Conservation (phyloP, 2,113 vertebrate genomes). For the Anolis sagrei region DNA sequence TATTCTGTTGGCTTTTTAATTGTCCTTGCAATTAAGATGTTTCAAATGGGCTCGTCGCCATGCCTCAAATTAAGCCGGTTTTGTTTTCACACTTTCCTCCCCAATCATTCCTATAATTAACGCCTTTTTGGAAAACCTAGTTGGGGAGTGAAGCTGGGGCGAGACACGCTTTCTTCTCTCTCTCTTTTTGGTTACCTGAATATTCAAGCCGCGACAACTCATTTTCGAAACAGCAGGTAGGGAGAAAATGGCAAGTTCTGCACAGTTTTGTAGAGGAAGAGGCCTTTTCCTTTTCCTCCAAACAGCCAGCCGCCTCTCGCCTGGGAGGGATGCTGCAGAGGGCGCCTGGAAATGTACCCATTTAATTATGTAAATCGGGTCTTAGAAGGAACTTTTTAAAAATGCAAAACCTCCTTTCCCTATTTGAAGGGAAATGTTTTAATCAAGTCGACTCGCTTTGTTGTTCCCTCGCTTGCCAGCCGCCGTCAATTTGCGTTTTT, state of each 20-base stretch:
- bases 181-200: conserved; percentile 27
- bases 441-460: conserved; percentile 62
- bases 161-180: not conserved
- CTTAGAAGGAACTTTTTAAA: conserved; percentile 53
- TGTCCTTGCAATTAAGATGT: conserved; percentile 54
- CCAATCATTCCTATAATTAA: conserved; percentile 63
- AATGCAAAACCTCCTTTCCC: conserved; percentile 51
- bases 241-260: conserved; percentile 33
- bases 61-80: conserved; percentile 56
- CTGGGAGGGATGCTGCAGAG: conserved; percentile 45
- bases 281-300: not conserved
- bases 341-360: conserved; percentile 47
- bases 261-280: conserved; percentile 41
- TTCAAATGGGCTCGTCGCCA: conserved; percentile 50
- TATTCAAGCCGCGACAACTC: conserved; percentile 39
- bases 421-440: conserved; percentile 46
- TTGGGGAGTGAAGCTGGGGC: conserved; percentile 20
- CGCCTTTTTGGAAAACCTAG: conserved; percentile 43
- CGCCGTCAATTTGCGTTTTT: conserved; percentile 46
- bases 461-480: conserved; percentile 33
- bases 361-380: conserved; percentile 66
- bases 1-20: conserved; percentile 52
- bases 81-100: conserved; percentile 49
- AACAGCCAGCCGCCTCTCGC: conserved; percentile 15
- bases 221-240: conserved; percentile 32